Conservation (phyloP, 2,113 vertebrate genomes). For the Harpagus bidentatus region DNA sequence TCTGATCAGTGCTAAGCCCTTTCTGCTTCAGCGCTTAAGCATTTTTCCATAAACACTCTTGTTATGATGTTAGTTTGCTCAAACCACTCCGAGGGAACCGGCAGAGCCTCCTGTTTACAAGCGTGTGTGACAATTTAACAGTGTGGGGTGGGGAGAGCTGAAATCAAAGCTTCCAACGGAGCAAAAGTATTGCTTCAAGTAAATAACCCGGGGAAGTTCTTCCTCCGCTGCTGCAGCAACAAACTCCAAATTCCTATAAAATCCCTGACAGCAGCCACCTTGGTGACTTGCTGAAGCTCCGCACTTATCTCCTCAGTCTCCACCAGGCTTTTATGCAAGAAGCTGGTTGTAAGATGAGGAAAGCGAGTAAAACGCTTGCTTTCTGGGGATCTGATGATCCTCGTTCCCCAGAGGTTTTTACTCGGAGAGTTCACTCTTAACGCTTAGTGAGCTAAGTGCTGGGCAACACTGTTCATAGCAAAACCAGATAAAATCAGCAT, state of each 20-base stretch:
- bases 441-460: fast-evolving
- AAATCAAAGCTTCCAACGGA: background rate
- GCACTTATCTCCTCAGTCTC: background rate
- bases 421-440: fast-evolving
- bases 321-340: background rate
- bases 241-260: fast-evolving
- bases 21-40: conserved; percentile 94
- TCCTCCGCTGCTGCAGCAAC: background rate
- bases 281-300: background rate
- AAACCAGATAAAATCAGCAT: fast-evolving
- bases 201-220: background rate
- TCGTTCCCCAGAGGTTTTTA: fast-evolving
- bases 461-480: fast-evolving
- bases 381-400: background rate
- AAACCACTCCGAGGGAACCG: conserved; percentile 77
- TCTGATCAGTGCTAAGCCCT: conserved; percentile 99
- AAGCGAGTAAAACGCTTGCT: background rate
- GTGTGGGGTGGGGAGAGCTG: conserved; percentile 65
- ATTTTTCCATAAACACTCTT: conserved; percentile 93
- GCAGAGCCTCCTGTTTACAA: conserved; percentile 84
- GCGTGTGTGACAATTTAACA: conserved; percentile 73
- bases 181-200: background rate
- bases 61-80: conserved; percentile 94
- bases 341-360: background rate
- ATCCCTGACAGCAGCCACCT: background rate